A percentile compares a stretch with the other conserved stretches of the same genome.
Evolutionary conservation across 1,140 invertebrate species (phyloP).

Genomic region (Drosophila santomea): DNA sequence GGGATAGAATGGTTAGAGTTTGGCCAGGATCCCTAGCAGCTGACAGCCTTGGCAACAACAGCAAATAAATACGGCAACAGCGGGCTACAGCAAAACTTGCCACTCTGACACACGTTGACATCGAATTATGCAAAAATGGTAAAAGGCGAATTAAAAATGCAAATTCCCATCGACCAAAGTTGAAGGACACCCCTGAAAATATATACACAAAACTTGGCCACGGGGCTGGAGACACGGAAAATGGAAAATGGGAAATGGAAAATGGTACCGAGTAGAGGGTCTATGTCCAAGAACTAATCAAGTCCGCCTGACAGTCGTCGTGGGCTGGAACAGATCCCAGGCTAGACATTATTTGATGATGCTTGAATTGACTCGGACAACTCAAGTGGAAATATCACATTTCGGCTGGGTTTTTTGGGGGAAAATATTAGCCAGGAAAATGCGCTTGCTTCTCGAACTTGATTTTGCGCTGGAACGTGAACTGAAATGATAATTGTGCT

Average conservation of each 20-base stretch:
- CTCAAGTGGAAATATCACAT: constrained; percentile 51
- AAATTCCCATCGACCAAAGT: constrained; percentile 62
- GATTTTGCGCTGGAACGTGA: constrained; percentile 12
- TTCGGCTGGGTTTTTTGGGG: constrained; percentile 3
- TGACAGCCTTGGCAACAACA: constrained; percentile 56
- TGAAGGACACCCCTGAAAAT: constrained; percentile 27
- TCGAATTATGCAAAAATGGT: constrained; percentile 77
- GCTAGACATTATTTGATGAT: constrained; percentile 45
- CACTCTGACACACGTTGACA: constrained; percentile 73
- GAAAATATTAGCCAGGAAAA: constrained; percentile 33
- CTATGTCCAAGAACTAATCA: constrained; percentile 57
- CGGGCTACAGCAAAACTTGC: constrained; percentile 42
- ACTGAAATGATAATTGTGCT: constrained; percentile 23
- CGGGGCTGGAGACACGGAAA: background rate
- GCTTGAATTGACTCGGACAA: constrained; percentile 47
- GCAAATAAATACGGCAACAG: constrained; percentile 24
- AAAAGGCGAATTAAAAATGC: constrained; percentile 81
- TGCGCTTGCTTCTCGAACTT: constrained; percentile 9
- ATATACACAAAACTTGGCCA: constrained; percentile 12
- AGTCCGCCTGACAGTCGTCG: constrained; percentile 42
- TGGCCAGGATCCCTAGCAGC: constrained; percentile 42
- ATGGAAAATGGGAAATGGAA: constrained; percentile 6
- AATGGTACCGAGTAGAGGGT: background rate
- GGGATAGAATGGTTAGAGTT: background rate
- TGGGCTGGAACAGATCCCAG: constrained; percentile 9